Percentiles rank a stretch among this genome's conserved stretches.
Evolutionary conservation across 1,140 invertebrate species (phyloP).

Genomic region (Sinella curviseta): DNA sequence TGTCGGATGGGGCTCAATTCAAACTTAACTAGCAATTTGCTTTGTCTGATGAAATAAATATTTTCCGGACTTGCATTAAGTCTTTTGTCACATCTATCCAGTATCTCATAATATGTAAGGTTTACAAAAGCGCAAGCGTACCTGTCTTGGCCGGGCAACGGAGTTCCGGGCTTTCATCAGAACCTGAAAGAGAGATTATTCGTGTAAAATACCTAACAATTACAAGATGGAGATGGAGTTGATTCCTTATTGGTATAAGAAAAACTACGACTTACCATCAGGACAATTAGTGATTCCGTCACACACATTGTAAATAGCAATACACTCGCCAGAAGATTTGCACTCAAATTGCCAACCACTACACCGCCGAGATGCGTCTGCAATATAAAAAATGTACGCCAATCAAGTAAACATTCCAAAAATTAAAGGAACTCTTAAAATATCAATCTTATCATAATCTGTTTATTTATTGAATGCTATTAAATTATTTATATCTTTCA

Average conservation of each 20-base stretch:
- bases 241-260: background rate
- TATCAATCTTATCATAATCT: too few species aligned
- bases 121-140: background rate
- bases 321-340: slow-evolving; percentile 80
- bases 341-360: slow-evolving; percentile 75
- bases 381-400: background rate
- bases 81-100: too few species aligned
- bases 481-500: too few species aligned
- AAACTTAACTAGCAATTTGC: too few species aligned
- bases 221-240: background rate
- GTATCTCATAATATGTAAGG: background rate
- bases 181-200: background rate
- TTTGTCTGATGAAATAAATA: too few species aligned
- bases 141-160: slow-evolving; percentile 36
- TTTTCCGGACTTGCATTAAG: too few species aligned
- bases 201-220: background rate
- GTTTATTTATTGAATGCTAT: too few species aligned
- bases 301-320: slow-evolving; percentile 92
- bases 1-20: too few species aligned
- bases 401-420: background rate
- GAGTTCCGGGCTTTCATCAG: slow-evolving; percentile 43
- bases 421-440: too few species aligned
- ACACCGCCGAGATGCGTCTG: slow-evolving; percentile 32
- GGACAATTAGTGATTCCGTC: slow-evolving; percentile 91
- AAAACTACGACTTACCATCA: too few species aligned